phyloP scores from a whole-genome alignment of 2,113 vertebrate genomes.

The Platycercus adscitus region DNA sequence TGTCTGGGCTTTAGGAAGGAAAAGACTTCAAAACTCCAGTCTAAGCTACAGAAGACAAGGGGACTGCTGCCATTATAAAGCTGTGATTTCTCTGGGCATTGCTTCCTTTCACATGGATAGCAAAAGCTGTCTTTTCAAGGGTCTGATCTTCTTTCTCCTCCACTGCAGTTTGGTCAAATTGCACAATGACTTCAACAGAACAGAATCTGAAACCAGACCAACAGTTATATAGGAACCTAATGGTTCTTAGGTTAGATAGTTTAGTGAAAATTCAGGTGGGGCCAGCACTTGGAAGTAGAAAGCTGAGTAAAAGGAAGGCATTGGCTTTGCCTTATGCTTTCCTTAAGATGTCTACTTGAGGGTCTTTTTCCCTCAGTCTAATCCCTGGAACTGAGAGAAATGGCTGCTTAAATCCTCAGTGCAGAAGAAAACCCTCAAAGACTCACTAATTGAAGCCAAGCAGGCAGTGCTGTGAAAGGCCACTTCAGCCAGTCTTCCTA shows the following conservation, averaged over 20 bases:
- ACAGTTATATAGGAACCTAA: not conserved
- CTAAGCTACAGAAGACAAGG: not conserved
- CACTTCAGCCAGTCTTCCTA: not conserved
- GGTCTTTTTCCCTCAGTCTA: not conserved
- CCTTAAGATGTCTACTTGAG: not conserved
- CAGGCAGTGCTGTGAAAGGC: not conserved
- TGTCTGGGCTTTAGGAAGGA: not conserved
- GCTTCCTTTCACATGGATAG: not conserved
- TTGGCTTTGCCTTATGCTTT: not conserved
- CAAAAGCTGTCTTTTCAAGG: not conserved
- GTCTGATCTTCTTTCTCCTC: not conserved
- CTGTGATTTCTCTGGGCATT: not conserved
- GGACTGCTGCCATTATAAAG: not conserved
- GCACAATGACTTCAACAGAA: not conserved
- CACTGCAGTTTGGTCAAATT: not conserved
- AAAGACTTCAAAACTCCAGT: not conserved
- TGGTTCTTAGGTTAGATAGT: not conserved
- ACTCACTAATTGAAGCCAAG: not conserved
- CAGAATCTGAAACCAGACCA: not conserved
- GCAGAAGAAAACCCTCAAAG: not conserved
- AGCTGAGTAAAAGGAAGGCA: not conserved
- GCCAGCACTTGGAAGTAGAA: not conserved
- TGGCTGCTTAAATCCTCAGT: not conserved
- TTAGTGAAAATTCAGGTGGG: not conserved
- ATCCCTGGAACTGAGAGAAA: not conserved